Percentiles rank a stretch among this genome's conserved stretches.
Evolutionary conservation across 1,140 invertebrate species (phyloP).

Genomic region (Odontomachus brunneus): DNA sequence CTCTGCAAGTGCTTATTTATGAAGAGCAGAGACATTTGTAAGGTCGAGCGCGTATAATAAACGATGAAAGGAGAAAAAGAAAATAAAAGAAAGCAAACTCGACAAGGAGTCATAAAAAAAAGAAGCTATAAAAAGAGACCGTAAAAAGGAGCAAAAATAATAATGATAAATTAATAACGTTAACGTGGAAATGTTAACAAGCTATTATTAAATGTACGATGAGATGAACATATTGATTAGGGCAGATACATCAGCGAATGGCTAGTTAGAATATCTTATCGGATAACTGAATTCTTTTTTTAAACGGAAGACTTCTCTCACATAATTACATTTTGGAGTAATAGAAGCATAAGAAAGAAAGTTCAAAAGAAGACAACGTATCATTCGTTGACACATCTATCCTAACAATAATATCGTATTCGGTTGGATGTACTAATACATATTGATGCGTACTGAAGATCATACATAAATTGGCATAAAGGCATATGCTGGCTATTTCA

Average conservation of each 20-base stretch:
- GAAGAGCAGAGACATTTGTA: slow-evolving; percentile 21
- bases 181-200: slow-evolving; percentile 24
- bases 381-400: slow-evolving; percentile 12
- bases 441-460: background rate
- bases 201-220: slow-evolving; percentile 31
- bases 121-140: slow-evolving; percentile 20
- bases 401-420: slow-evolving; percentile 8
- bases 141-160: slow-evolving; percentile 29
- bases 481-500: background rate
- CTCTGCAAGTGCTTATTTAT: slow-evolving; percentile 27
- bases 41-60: background rate
- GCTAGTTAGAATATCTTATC: slow-evolving; percentile 8
- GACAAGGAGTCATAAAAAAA: no score
- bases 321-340: slow-evolving; percentile 1
- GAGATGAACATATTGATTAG: slow-evolving; percentile 21
- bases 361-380: background rate
- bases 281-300: slow-evolving; percentile 10
- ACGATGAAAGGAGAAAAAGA: background rate
- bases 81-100: background rate
- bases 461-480: background rate
- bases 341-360: background rate
- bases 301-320: background rate
- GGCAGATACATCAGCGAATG: slow-evolving; percentile 20
- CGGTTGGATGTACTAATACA: slow-evolving; percentile 8
- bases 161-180: slow-evolving; percentile 34